Percentiles rank a stretch among this genome's conserved stretches.
Conservation (phyloP, 1,140 invertebrate genomes). For the Trypoxylus dichotomus region DNA sequence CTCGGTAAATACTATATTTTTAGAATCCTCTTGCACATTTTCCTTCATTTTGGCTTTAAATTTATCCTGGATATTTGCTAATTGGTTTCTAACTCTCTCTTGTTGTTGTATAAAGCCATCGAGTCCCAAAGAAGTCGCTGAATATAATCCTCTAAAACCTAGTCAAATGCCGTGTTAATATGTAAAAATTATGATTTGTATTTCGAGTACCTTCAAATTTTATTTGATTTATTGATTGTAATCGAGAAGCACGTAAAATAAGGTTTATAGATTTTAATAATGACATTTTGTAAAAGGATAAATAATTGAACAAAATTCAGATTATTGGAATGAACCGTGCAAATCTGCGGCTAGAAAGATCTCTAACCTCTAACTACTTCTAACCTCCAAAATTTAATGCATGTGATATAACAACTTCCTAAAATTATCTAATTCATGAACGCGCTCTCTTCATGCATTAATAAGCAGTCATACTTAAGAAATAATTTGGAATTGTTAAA, state of each 20-base stretch:
- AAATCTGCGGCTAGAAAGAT: too few species aligned
- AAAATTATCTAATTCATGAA: not conserved
- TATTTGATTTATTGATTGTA: not conserved
- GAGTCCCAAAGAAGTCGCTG: conserved; percentile 61
- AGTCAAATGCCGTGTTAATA: not conserved
- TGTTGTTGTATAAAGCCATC: conserved; percentile 60
- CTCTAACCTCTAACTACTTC: not conserved
- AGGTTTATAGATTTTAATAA: not conserved
- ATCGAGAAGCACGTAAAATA: not conserved
- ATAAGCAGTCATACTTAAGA: too few species aligned
- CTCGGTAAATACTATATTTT: conserved; percentile 78
- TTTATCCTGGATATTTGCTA: conserved; percentile 61
- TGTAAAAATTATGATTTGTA: not conserved
- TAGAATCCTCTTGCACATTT: conserved; percentile 56
- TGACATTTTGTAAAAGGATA: not conserved
- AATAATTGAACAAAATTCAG: too few species aligned
- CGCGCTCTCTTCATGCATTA: not conserved
- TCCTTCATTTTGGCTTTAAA: conserved; percentile 71
- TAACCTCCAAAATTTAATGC: not conserved
- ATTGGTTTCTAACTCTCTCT: conserved; percentile 59
- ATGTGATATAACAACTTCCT: not conserved
- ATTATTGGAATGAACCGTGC: too few species aligned
- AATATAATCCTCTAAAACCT: conserved; percentile 55
- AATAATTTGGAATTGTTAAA: too few species aligned
- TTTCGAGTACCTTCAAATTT: conserved; percentile 1